Evolutionary conservation across 1,140 invertebrate species (phyloP).

Genomic region (Dendroctonus valens): DNA sequence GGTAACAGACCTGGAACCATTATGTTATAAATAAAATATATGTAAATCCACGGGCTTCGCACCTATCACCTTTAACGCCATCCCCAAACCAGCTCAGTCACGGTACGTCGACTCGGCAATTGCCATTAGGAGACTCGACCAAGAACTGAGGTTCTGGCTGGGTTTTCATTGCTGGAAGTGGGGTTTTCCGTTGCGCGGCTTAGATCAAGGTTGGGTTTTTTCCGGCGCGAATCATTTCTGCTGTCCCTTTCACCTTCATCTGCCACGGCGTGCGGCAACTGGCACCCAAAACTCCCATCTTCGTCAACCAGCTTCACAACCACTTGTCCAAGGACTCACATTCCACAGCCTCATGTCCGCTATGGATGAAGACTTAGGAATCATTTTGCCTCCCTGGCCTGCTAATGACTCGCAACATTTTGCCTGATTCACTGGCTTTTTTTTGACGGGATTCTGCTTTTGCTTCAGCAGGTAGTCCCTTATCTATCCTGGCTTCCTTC

Average conservation of each 20-base stretch:
- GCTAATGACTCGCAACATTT: conserved; percentile 17
- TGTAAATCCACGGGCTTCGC: neutral
- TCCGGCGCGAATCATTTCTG: too few species aligned
- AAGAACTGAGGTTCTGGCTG: conserved; percentile 37
- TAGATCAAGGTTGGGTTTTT: neutral
- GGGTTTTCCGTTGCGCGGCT: neutral
- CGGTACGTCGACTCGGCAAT: conserved; percentile 54
- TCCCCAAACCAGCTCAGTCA: conserved; percentile 55
- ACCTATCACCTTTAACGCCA: conserved; percentile 53
- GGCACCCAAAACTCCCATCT: conserved; percentile 12
- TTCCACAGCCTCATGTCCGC: conserved; percentile 32
- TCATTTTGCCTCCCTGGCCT: conserved; percentile 30
- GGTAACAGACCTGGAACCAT: conserved; percentile 42
- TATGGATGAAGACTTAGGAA: conserved; percentile 29
- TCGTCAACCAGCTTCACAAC: conserved; percentile 14
- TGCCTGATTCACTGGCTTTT: neutral
- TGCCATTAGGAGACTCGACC: conserved; percentile 46
- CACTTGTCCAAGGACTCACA: conserved; percentile 5
- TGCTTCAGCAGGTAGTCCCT: conserved; percentile 29
- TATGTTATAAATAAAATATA: conserved; percentile 2
- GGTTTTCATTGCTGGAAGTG: conserved; percentile 18
- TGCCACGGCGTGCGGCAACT: neutral
- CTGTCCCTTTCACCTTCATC: too few species aligned
- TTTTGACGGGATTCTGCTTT: conserved; percentile 7
- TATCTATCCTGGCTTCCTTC: conserved; percentile 30